Percentiles rank a stretch among this genome's conserved stretches.
These are phyloP conservation scores for Drosophila takahashii DNA, from an alignment of 1,140 invertebrate species.

Conservation along the genomic window DNA sequence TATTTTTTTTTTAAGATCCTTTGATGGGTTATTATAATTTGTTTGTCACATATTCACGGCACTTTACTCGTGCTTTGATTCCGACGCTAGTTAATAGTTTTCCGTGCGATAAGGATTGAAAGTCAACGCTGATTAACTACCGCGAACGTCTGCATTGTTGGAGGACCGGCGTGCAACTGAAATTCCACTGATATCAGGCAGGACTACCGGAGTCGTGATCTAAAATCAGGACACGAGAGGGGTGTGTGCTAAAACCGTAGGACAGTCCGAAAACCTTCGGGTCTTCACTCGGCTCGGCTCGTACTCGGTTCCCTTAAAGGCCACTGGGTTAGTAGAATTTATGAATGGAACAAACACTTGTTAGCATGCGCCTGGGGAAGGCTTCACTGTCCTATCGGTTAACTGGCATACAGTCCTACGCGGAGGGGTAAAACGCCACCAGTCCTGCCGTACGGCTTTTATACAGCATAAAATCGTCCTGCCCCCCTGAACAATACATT, in stretches of 20 bases:
- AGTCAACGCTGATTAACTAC: constrained; percentile 30
- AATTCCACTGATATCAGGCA: constrained; percentile 11
- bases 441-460: neutral
- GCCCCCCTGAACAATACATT: constrained; percentile 7
- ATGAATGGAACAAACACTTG: constrained; percentile 82
- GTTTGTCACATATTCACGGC: neutral
- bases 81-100: constrained; percentile 5
- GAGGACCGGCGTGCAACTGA: constrained; percentile 72
- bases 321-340: constrained; percentile 59
- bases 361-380: constrained; percentile 66
- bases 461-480: neutral
- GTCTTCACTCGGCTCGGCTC: constrained; percentile 4
- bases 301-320: constrained; percentile 24
- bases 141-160: constrained; percentile 61
- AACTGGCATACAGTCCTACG: constrained; percentile 26
- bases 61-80: neutral
- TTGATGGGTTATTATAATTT: neutral
- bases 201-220: constrained; percentile 17
- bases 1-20: neutral
- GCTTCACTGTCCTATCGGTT: constrained; percentile 8
- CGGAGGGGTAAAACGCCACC: neutral
- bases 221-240: constrained; percentile 28
- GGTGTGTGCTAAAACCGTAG: constrained; percentile 64
- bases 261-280: constrained; percentile 40
- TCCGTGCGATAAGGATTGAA: constrained; percentile 16